Conservation (phyloP, 1,140 invertebrate genomes). For the Solenopsis fugax region DNA sequence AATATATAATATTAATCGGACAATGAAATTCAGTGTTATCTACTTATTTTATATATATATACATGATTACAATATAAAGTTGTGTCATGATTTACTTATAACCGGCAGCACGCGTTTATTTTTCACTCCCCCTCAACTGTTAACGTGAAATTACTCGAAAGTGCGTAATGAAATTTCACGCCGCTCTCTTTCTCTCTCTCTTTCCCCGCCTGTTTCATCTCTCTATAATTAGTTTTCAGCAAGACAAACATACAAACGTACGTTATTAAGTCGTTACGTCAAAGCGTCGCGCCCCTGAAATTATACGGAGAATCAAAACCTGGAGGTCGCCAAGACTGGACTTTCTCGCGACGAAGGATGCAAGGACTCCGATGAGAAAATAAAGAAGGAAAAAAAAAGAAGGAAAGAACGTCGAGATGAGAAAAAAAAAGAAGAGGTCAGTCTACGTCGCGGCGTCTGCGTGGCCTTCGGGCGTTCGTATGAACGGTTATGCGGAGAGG, state of each 20-base stretch:
- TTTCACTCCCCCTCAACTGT: not conserved
- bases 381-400: not conserved
- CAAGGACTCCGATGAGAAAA: slow-evolving; percentile 46
- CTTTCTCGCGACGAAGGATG: slow-evolving; percentile 60
- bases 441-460: slow-evolving; percentile 28
- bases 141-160: not conserved
- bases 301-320: slow-evolving; percentile 42
- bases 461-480: slow-evolving; percentile 1
- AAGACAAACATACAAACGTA: not conserved
- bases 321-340: slow-evolving; percentile 1
- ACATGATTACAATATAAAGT: not conserved
- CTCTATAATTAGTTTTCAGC: slow-evolving; percentile 9
- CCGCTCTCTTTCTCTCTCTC: too few species aligned
- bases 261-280: not conserved
- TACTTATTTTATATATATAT: not conserved
- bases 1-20: not conserved
- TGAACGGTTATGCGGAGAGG: not conserved
- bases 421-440: slow-evolving; percentile 40
- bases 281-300: slow-evolving; percentile 22
- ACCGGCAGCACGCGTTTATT: not conserved
- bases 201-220: too few species aligned
- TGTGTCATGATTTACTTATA: slow-evolving; percentile 4
- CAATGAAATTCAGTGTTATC: not conserved
- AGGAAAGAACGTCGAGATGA: not conserved
- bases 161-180: not conserved